Evolutionary conservation across 92 coral and sea anemone genomes (phyloP).

Genomic region (Porites lobata): DNA sequence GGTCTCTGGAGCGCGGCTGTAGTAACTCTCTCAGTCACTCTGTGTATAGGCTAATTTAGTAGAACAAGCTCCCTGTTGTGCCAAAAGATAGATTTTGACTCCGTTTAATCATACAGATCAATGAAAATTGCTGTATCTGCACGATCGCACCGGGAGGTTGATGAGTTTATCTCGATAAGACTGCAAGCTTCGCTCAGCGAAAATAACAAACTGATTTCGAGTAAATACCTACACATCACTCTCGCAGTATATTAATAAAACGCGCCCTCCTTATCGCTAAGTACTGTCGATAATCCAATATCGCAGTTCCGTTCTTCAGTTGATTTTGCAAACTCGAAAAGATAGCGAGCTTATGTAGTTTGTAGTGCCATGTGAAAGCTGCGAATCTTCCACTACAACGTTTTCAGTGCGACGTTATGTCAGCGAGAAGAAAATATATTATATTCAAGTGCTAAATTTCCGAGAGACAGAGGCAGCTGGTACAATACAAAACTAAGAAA

Average conservation of each 20-base stretch:
- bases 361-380: conserved; percentile 9
- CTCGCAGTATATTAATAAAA: conserved; percentile 70
- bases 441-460: conserved; percentile 19
- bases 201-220: conserved; percentile 84
- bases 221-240: conserved; percentile 94
- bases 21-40: conserved; percentile 44
- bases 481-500: conserved; percentile 69
- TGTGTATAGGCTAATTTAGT: conserved; percentile 63
- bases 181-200: conserved; percentile 73
- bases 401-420: conserved; percentile 9
- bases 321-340: conserved; percentile 55
- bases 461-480: conserved; percentile 65
- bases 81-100: conserved; percentile 86
- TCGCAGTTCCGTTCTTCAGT: conserved; percentile 71
- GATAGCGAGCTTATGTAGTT: conserved; percentile 35
- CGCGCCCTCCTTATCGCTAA: conserved; percentile 88
- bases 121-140: conserved; percentile 90
- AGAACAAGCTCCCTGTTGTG: conserved; percentile 72
- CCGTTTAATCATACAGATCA: conserved; percentile 92
- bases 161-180: conserved; percentile 93
- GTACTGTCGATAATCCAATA: conserved; percentile 93
- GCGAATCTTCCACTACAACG: background rate
- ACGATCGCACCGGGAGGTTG: conserved; percentile 89
- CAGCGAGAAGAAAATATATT: conserved; percentile 6
- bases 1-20: conserved; percentile 42